Evolutionary conservation across 2,888 invertebrate species (phyloP), one percentile per base, ranked within the genome.

Genomic region (Luperina testacea): DNA sequence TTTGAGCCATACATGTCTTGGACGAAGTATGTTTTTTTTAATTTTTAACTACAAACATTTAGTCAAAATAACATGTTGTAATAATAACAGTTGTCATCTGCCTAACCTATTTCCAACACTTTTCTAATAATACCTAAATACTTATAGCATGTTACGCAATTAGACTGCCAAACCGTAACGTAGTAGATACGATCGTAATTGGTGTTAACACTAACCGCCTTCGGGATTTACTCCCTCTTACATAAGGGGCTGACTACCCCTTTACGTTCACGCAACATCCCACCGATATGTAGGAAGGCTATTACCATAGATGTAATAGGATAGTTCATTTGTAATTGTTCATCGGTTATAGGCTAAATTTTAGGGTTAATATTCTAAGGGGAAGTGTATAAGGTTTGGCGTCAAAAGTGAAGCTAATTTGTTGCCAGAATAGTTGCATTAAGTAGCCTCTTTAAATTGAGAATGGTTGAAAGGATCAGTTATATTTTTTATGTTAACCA

Each of bases 171-270:
- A 53, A 59, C 65, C 13, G 45, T 38, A 61, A 63, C 73, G 45
- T 32, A 45, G 9, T 13, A 71, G 38, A 71, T 64, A 65, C 57
- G 67, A 69, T 87, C 65, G 57, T 80, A 87, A 84, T 87, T 65
- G 84, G 63, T 63, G 64, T 80, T 74, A 87, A 63, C 75, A 71
- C 74, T 69, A 75, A 77, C 76, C 76, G 87, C 72, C 68, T 71
- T 17, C 20, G 68, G 42, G 76, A 80, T 84, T 80, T 87, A 80
- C 73, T 63, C 72, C 84, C 71, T 68, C 72, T 53, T 75, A 67
- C 64, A 59, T 72, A 72, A 72, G 61, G 64, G 69, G 38, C 53
- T 45, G 51, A 42, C 61, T 61, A 83, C 53, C 78, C 68, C 74
- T 76, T 83, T 57, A 63, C 4, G 68, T 64, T 61, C 63, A 32